Conservation (phyloP, 2,113 vertebrate genomes). For the Malurus melanocephalus region DNA sequence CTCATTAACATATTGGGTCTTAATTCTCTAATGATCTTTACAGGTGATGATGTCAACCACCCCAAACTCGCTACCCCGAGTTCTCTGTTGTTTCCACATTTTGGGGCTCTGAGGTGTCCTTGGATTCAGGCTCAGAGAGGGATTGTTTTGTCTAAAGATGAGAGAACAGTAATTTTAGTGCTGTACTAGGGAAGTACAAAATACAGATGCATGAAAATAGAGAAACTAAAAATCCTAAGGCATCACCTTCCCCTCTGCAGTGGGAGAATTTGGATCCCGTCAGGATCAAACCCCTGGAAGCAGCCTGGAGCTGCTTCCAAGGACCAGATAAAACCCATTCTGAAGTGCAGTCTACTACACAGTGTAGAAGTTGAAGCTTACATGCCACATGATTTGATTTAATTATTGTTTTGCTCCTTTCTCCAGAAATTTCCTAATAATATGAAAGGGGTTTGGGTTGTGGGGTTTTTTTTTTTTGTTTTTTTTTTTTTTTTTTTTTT, state of each 20-base stretch:
- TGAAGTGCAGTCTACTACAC: neutral
- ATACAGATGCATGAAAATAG: too few relatives aligned
- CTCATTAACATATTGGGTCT: too few relatives aligned
- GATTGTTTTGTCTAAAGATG: too few relatives aligned
- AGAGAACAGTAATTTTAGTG: too few relatives aligned
- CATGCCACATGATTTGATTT: neutral
- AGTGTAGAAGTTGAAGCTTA: neutral
- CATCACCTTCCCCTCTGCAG: neutral
- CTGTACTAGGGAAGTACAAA: too few relatives aligned
- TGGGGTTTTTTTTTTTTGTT: accelerated
- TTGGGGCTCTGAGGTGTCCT: too few relatives aligned
- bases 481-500: neutral
- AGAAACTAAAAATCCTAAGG: too few relatives aligned
- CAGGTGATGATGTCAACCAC: too few relatives aligned
- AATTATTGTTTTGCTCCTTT: neutral
- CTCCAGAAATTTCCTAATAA: neutral
- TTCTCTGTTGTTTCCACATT: too few relatives aligned
- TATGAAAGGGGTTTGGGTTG: neutral
- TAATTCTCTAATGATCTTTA: too few relatives aligned
- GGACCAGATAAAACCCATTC: neutral
- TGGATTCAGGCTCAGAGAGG: too few relatives aligned
- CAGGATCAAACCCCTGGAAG: accelerated
- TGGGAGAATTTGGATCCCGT: neutral
- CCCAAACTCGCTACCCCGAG: too few relatives aligned
- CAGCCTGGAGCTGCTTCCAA: neutral